These are phyloP conservation scores for Pseudopodoces humilis DNA, from an alignment of 2,113 vertebrate species.

Conservation along the genomic window DNA sequence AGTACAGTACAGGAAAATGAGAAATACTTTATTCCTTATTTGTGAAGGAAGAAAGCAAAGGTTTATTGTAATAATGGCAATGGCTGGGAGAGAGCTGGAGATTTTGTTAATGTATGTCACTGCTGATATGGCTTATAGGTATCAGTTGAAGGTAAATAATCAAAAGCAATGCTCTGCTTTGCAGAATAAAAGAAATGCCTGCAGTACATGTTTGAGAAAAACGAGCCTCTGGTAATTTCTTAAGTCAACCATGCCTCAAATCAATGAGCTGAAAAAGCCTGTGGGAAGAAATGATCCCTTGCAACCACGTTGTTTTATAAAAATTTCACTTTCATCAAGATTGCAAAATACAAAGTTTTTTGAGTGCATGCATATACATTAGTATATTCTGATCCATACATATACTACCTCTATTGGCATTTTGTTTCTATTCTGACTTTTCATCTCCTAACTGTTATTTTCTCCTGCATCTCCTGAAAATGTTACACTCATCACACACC, in stretches of 20 bases:
- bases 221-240: background rate
- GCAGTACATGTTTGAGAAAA: background rate
- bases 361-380: background rate
- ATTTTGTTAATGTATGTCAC: background rate
- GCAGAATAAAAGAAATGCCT: background rate
- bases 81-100: background rate
- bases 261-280: background rate
- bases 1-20: slow-evolving; percentile 14
- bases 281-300: background rate
- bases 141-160: slow-evolving; percentile 7
- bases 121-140: background rate
- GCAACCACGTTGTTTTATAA: background rate
- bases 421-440: background rate
- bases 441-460: background rate
- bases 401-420: background rate
- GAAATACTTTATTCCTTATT: slow-evolving; percentile 32
- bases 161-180: background rate
- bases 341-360: background rate
- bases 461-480: background rate
- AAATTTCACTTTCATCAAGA: background rate
- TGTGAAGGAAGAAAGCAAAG: background rate
- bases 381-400: background rate
- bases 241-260: background rate
- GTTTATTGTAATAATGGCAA: background rate
- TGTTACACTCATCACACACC: background rate